These are phyloP conservation scores for Myiozetetes cayanensis DNA, from an alignment of 2,113 vertebrate genomes.

Conservation along the genomic window DNA sequence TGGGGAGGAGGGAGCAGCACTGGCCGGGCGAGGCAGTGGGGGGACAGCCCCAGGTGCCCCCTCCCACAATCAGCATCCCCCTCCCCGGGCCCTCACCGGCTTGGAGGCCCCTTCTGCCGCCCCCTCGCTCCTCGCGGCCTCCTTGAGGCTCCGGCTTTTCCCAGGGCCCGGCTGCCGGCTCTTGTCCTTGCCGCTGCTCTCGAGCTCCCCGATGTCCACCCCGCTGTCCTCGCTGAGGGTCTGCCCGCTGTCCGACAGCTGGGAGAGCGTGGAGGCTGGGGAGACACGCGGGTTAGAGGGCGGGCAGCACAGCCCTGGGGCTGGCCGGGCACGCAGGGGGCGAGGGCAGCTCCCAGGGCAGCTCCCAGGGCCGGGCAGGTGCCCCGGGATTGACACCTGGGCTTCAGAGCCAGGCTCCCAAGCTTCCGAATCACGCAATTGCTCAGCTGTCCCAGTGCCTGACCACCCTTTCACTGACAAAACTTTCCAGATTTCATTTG, in stretches of 20 bases:
- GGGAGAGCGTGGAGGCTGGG: conserved; percentile 88
- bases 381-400: not conserved
- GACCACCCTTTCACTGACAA: not conserved
- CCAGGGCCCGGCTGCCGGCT: conserved; percentile 70
- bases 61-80: not conserved
- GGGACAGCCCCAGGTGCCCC: not conserved
- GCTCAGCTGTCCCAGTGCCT: not conserved
- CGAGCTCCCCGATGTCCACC: conserved; percentile 90
- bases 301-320: not conserved
- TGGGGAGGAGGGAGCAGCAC: not conserved
- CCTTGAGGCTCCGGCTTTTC: conserved; percentile 77
- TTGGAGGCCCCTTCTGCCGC: conserved; percentile 75
- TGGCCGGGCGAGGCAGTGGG: fast-evolving
- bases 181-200: conserved; percentile 81
- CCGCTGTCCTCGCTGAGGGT: conserved; percentile 98
- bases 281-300: conserved; percentile 37
- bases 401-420: not conserved
- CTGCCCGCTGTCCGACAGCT: conserved; percentile 95
- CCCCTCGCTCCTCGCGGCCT: conserved; percentile 54
- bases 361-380: not conserved
- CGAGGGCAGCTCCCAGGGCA: not conserved
- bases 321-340: not conserved
- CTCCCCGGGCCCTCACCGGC: conserved; percentile 81
- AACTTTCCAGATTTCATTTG: no score
- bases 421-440: not conserved